Conservation (phyloP, 2,797 vertebrate species). For the Danionella dracula region DNA sequence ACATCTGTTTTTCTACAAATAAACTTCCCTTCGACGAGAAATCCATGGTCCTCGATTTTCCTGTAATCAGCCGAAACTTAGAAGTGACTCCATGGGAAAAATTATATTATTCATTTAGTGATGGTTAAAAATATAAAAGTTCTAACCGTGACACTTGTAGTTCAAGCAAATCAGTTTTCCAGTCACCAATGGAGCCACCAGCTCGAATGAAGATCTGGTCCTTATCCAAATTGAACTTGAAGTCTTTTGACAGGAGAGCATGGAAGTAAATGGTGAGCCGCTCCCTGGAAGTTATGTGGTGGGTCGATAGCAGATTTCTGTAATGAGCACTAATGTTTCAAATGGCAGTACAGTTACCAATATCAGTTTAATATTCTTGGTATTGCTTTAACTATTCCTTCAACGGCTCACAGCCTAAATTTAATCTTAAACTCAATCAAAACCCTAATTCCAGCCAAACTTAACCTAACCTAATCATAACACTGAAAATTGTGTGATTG, state of each 20-base stretch:
- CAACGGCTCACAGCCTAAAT: no score
- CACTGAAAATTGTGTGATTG: no score
- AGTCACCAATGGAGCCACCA: conserved; percentile 32
- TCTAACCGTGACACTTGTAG: conserved; percentile 63
- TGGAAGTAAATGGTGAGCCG: conserved; percentile 82
- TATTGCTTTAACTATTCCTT: no score
- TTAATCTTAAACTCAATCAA: no score
- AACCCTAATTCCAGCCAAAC: no score
- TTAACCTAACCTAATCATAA: no score
- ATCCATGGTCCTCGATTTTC: conserved; percentile 63
- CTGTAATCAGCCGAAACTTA: conserved; percentile 51
- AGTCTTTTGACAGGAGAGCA: conserved; percentile 81
- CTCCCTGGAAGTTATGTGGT: conserved; percentile 40
- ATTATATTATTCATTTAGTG: no score
- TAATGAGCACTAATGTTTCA: conserved; percentile 24
- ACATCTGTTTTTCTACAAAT: conserved; percentile 35
- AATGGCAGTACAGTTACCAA: no score
- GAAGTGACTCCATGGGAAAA: neutral
- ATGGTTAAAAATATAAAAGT: neutral
- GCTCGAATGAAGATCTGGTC: conserved; percentile 69
- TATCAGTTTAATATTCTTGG: conserved; percentile 39
- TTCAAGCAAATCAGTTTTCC: conserved; percentile 46
- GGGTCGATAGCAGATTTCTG: conserved; percentile 43
- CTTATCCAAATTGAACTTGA: conserved; percentile 51
- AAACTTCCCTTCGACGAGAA: conserved; percentile 70